These are phyloP conservation scores for Threskiornis aethiopicus DNA, from an alignment of 2,797 vertebrate genomes.

Conservation along the genomic window DNA sequence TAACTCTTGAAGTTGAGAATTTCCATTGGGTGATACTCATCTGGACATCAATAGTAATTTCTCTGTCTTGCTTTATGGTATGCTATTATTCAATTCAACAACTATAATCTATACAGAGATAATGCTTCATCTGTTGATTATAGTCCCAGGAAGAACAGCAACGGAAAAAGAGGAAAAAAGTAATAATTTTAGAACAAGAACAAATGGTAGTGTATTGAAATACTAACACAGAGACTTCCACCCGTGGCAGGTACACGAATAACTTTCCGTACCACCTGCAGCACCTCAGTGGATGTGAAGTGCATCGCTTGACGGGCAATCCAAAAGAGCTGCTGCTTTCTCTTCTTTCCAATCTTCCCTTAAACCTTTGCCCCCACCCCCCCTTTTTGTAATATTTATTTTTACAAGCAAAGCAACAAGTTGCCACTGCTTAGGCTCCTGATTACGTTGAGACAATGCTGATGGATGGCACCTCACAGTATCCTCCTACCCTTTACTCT, in stretches of 20 bases:
- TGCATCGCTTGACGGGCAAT: neutral
- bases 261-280: neutral
- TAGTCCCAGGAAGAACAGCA: neutral
- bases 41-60: neutral
- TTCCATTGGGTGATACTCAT: neutral
- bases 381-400: no score
- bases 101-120: neutral
- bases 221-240: neutral
- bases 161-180: neutral
- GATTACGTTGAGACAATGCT: neutral
- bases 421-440: neutral
- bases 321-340: neutral
- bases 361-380: neutral
- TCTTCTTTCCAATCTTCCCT: neutral
- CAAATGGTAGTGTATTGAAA: neutral
- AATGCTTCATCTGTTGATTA: neutral
- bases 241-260: neutral
- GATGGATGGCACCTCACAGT: rapidly evolving
- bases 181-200: neutral
- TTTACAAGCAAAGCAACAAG: neutral
- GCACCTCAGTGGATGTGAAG: neutral
- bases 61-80: neutral
- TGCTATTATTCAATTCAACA: neutral
- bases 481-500: neutral
- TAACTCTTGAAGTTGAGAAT: neutral